Evolutionary conservation across 2,797 vertebrate genomes (phyloP), one percentile per base, ranked within the genome.

Genomic region (Potorous gilbertii): DNA sequence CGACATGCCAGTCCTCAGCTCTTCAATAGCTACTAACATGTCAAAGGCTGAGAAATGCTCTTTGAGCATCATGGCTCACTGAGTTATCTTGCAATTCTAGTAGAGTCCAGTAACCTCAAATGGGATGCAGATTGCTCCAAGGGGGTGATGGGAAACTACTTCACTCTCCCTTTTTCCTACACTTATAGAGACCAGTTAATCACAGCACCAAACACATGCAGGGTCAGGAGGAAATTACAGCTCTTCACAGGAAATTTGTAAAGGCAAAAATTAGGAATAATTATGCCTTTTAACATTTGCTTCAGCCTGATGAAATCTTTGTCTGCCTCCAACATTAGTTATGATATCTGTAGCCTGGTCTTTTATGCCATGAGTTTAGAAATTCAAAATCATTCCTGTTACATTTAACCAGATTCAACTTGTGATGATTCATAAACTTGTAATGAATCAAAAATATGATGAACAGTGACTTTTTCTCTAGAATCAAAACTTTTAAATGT

Each of bases 241-340:
- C 16, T 92, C 54, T 54, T 93, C 8, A 21, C 1, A 12, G 40
- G 21, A 27, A 93, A 90, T 94, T n/a, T 94, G 13, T 91, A 92
- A 95, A 95, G 50, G 93, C 54, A 95, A 94, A 81, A 97, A 55
- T 57, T 97, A 66, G 34, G 94, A 94, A 94, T 34, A 95, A 94
- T 5, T 92, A n/a, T 31, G 18, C 31, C 55, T 93, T 93, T 56
- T 93, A 96, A 95, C 74, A 46, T 40, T 81, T 81, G 40, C 74
- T 46, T 81, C 40, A 81, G 87, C 90, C 11, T n/a, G 90, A 12
- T 56, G 18, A 57, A 31, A 46, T 59, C 6, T 92, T 95, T 94
- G 59, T 18, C 31, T 96, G 56, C 56, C 50, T 96, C 92, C 91
- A 40, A 81, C 55, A 52, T 29, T 34, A 87, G 54, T 34, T 34